Conservation (phyloP, 2,888 invertebrate species). For the Spicauda simplicius region DNA sequence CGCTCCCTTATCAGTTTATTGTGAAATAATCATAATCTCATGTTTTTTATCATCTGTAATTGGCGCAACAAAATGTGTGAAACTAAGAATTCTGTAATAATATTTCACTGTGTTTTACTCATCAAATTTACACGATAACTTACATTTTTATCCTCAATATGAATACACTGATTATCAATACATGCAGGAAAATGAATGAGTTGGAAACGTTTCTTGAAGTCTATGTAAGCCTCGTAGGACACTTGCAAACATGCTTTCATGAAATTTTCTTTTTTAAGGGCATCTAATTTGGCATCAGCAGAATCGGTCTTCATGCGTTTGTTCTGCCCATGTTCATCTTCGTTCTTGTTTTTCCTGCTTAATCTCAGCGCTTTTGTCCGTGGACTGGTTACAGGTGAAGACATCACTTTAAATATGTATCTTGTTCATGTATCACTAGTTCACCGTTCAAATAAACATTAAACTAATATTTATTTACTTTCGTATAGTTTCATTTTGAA, state of each 20-base stretch:
- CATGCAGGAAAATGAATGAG: slow-evolving; percentile 64
- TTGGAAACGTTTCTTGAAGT: slow-evolving; percentile 60
- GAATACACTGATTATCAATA: slow-evolving; percentile 22
- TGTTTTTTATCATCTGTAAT: too few species aligned
- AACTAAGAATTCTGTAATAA: too few species aligned
- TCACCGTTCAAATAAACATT: too few species aligned
- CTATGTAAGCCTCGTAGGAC: slow-evolving; percentile 62
- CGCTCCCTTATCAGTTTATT: too few species aligned
- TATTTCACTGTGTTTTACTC: too few species aligned
- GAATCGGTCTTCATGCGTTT: not conserved
- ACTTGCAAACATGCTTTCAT: slow-evolving; percentile 64
- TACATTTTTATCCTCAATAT: slow-evolving; percentile 4
- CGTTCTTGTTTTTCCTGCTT: not conserved
- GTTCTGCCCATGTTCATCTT: not conserved
- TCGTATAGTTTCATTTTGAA: too few species aligned
- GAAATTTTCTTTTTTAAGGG: not conserved
- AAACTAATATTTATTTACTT: too few species aligned
- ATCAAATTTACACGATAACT: too few species aligned
- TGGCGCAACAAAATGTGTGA: too few species aligned
- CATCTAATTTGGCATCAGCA: not conserved
- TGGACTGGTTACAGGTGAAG: not conserved
- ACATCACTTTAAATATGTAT: not conserved
- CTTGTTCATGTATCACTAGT: too few species aligned
- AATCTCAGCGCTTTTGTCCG: not conserved
- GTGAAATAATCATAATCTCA: too few species aligned